Evolutionary conservation across 2,797 vertebrate species (phyloP).

Genomic region (Lacerta viridis): DNA sequence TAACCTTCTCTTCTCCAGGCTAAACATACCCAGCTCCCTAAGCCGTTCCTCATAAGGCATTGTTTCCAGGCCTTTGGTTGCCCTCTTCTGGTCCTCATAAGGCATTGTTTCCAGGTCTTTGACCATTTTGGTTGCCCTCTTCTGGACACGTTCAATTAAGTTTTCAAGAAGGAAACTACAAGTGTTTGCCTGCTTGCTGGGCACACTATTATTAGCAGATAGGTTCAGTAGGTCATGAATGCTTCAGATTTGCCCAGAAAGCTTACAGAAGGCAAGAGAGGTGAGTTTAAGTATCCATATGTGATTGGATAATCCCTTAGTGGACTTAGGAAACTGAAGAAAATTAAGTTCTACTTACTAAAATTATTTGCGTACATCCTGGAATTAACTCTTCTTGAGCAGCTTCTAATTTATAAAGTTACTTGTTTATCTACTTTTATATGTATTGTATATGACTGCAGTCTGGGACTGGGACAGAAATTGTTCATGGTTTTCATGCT

Average conservation of each 20-base stretch:
- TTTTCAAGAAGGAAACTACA: conserved; percentile 9
- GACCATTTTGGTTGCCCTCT: too few relatives aligned
- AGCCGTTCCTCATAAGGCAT: too few relatives aligned
- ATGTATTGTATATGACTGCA: background rate
- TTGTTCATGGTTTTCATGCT: background rate
- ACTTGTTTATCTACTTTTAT: background rate
- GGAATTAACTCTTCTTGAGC: background rate
- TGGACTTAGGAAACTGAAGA: conserved; percentile 28
- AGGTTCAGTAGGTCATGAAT: conserved; percentile 66
- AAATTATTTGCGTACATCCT: background rate
- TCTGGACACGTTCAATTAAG: too few relatives aligned
- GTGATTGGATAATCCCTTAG: background rate
- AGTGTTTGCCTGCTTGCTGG: conserved; percentile 41
- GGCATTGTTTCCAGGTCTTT: too few relatives aligned
- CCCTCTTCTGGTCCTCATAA: too few relatives aligned
- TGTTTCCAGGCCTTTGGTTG: too few relatives aligned
- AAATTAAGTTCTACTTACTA: conserved; percentile 19
- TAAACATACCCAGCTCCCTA: too few relatives aligned
- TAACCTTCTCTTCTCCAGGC: too few relatives aligned
- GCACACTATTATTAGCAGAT: conserved; percentile 61
- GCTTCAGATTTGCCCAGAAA: conserved; percentile 51
- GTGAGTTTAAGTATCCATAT: conserved; percentile 51
- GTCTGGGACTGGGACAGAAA: background rate
- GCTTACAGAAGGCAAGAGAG: conserved; percentile 51
- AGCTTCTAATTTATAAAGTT: background rate